These are phyloP conservation scores for Pentamera pediparva DNA, from an alignment of 53 echinoderm and acorn worm genomes.

Conservation along the genomic window DNA sequence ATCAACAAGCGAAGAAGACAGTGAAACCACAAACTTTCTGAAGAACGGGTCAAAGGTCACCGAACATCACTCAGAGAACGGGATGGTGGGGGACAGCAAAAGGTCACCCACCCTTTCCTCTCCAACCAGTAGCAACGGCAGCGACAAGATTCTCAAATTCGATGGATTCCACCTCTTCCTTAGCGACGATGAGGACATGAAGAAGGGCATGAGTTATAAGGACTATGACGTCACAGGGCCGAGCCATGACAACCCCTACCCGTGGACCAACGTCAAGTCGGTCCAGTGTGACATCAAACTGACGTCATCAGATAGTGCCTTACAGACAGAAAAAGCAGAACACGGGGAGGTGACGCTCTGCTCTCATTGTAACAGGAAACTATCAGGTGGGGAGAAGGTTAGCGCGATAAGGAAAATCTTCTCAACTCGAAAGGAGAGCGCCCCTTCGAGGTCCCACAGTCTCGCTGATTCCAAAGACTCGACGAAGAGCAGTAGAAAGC, in stretches of 20 bases:
- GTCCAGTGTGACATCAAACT: constrained; percentile 13
- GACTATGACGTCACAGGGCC: constrained; percentile 34
- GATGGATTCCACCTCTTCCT: constrained; percentile 24
- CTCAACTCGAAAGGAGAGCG: neutral
- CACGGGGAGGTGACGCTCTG: neutral
- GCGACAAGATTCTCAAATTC: constrained; percentile 19
- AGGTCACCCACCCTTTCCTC: neutral
- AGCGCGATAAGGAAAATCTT: neutral
- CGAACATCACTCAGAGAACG: neutral
- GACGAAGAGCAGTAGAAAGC: neutral
- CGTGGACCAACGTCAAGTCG: constrained; percentile 26
- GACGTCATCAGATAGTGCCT: neutral
- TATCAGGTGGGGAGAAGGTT: constrained; percentile 7
- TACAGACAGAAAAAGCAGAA: neutral
- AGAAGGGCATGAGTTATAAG: constrained; percentile 22
- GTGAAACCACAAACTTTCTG: neutral
- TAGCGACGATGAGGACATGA: constrained; percentile 20
- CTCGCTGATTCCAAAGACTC: neutral
- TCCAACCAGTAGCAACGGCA: neutral
- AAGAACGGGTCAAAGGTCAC: constrained; percentile 1
- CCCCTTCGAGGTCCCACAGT: neutral
- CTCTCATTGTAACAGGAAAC: constrained; percentile 8
- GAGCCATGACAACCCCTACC: constrained; percentile 26
- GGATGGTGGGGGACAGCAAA: constrained; percentile 19
- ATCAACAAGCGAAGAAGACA: constrained; percentile 18